A percentile compares a stretch with the other conserved stretches of the same genome.
phyloP scores from a whole-genome alignment of 2,888 invertebrate species.

The Pedicia rivosa region DNA sequence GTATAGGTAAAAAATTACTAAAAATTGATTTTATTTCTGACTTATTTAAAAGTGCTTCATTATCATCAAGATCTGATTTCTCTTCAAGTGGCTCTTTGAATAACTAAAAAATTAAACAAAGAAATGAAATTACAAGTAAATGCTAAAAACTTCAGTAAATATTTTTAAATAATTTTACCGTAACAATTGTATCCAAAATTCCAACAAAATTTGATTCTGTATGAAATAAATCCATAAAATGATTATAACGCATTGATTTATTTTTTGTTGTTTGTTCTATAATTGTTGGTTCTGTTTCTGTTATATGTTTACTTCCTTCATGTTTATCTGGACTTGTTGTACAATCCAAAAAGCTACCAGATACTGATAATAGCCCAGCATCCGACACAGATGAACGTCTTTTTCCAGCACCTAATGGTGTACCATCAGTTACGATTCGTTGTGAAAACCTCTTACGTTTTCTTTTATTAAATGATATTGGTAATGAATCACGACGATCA shows the following conservation, averaged over 20 bases:
- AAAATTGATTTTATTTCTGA: constrained; percentile 92
- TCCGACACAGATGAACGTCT: constrained; percentile 76
- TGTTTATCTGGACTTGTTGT: constrained; percentile 66
- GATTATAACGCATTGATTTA: constrained; percentile 31
- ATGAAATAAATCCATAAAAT: constrained; percentile 70
- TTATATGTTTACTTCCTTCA: constrained; percentile 22
- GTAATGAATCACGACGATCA: constrained; percentile 39
- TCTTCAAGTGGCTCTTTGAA: constrained; percentile 89
- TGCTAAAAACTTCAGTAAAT: not conserved
- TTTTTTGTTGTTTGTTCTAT: constrained; percentile 25
- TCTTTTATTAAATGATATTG: constrained; percentile 38
- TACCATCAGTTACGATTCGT: constrained; percentile 26
- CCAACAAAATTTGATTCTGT: constrained; percentile 97
- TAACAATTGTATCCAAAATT: constrained; percentile 84
- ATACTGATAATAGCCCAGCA: constrained; percentile 67
- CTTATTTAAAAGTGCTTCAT: constrained; percentile 63
- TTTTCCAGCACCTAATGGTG: constrained; percentile 38
- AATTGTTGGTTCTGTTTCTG: constrained; percentile 19
- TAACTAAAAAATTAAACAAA: constrained; percentile 40
- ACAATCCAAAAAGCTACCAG: constrained; percentile 78
- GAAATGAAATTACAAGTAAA: not conserved
- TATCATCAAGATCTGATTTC: constrained; percentile 56
- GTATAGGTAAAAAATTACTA: constrained; percentile 87
- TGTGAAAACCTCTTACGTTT: constrained; percentile 64
- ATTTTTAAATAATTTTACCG: constrained; percentile 37